Conservation (phyloP, 2,797 vertebrate species). For the Orientallactaga sibirica region DNA sequence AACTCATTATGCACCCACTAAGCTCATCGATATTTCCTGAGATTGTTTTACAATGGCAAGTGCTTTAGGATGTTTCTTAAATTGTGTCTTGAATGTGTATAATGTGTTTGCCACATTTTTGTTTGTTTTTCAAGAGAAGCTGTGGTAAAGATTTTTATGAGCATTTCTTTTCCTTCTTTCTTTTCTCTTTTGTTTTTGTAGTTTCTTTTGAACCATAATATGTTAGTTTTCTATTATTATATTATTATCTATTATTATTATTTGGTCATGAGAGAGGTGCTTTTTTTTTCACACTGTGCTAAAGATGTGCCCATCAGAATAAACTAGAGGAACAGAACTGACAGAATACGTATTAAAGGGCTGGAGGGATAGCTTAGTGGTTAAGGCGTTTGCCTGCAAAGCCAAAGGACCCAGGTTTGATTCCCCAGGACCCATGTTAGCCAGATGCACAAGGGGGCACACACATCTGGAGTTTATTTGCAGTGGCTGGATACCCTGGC, state of each 20-base stretch:
- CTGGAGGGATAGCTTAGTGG: too few relatives aligned
- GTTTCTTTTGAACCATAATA: not conserved
- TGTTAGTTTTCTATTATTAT: not conserved
- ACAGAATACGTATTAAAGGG: too few relatives aligned
- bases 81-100: constrained; percentile 8
- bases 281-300: not conserved
- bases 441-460: too few relatives aligned
- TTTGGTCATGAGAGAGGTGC: not conserved
- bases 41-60: not conserved
- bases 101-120: not conserved
- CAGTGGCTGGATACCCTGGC: too few relatives aligned
- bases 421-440: too few relatives aligned
- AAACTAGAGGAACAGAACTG: too few relatives aligned
- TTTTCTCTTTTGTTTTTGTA: not conserved
- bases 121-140: not conserved
- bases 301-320: not conserved
- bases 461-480: too few relatives aligned
- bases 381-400: too few relatives aligned
- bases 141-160: not conserved
- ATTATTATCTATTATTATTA: not conserved
- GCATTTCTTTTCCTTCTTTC: not conserved
- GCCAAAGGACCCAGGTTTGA: too few relatives aligned
- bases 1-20: not conserved
- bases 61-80: not conserved
- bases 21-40: not conserved